Base-by-base conservation (phyloP, 1,140 invertebrate species). In the Paralvinella palmiformis region DNA sequence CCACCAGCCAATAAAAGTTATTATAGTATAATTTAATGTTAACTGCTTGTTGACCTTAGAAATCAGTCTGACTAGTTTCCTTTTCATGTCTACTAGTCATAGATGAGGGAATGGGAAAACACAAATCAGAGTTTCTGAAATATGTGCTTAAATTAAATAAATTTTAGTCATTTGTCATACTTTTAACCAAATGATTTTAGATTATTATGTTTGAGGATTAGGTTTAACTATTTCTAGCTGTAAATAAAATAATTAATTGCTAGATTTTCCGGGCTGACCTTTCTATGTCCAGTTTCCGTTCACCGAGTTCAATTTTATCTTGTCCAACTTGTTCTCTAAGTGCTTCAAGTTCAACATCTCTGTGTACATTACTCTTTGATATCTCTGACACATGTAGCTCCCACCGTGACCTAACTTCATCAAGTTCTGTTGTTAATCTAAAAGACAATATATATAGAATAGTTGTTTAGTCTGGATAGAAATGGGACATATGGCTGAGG, bases 221-320 rank as follows among this genome's bases (percentile, higher is more conserved):
- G 13, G 37, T 44, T 44, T 13, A 44, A 15, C n/a, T 44, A 44
- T 15, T 44, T 44, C n/a, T 44, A 44, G 37, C n/a, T n/a, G n/a
- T n/a, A n/a, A n/a, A n/a, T n/a, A n/a, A n/a, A n/a, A n/a, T n/a
- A n/a, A n/a, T n/a, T n/a, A n/a, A n/a, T n/a, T n/a, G 45, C 45
- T 24, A 6, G 15, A 5, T 15, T 24, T 22, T 24, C 45, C 45
- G 17, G 45, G 45, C 45, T 15, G 27, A 75, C 74, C 75, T 76
- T 56, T 75, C 71, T 29, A 78, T 71, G 52, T 76, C 74, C 36
- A 74, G 68, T 64, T 75, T 77, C 44, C 69, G 72, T 58, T 74
- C 72, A 13, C 67, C 44, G 1, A 78, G 61, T 41, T 77, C 72
- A 10, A 65, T 36, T 52, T 71, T 72, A 0, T 75, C 60, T 63